Evolutionary conservation across 2,797 vertebrate species (phyloP), one percentile per base, ranked within the genome.

Genomic region (Zalophus californianus): DNA sequence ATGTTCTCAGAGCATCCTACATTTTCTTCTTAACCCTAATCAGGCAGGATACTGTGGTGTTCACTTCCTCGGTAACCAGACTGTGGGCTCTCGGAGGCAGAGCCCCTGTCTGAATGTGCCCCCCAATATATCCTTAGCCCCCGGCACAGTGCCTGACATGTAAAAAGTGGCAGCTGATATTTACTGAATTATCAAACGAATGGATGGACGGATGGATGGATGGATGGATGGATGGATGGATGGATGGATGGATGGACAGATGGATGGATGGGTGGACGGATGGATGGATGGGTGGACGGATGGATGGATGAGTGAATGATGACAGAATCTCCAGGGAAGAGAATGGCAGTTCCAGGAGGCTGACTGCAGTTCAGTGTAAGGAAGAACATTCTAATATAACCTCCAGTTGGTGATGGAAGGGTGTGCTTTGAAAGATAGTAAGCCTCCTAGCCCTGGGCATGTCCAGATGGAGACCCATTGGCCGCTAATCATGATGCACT

Each of bases 321-420:
- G 29, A 21, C 18, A 18, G n/a, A 90, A 77, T 48, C 52, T 29
- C 66, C 62, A 58, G 60, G 75, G 25, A 73, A 72, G 54, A 73
- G 32, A 64, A 44, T 16, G 68, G n/a, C 7, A 9, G 35, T 84
- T 90, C 32, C 12, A 27, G 82, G 25, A 48, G 38, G 25, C 41
- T 7, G n/a, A 9, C 32, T 21, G 21, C 1, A 13, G 25, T 35
- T 62, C 62, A 1, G 0, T 6, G 7, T 54, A 29, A 66, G 56
- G 86, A 60, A 68, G 58, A 16, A 23, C 58, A 32, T 85, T 79
- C 15, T 23, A 38, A 14, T n/a, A 1, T 3, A 38, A 77, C 66
- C 21, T n/a, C 5, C 8, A 70, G n/a, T 27, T 29, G n/a, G 21
- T 20, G 25, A 38, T 4, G 11, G 14, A 56, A 48, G 44, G 60